Evolutionary conservation across 1,140 invertebrate genomes (phyloP), one percentile per base, ranked within the genome.

Genomic region (Pteromalus puparum): DNA sequence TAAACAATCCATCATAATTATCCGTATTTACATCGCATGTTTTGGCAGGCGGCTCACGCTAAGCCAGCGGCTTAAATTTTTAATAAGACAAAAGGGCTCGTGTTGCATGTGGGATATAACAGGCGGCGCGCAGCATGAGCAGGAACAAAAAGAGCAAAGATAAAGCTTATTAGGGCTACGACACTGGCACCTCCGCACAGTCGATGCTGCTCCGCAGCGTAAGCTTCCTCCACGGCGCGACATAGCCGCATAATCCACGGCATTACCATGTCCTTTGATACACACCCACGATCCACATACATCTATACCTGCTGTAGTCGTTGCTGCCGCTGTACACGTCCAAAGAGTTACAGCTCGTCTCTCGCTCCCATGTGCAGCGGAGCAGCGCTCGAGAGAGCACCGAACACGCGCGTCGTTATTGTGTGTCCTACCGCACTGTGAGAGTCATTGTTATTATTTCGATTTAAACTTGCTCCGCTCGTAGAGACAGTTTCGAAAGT

Each of bases 201-300:
- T 53, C 75, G 53, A 77, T 77, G 28, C 13, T 48, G 48, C 26
- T 48, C 6, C 9, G 10, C 38, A 5, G 38, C 9, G 6, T 75
- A 48, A 75, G 73, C 73, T 75, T 42, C 18, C 38, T n/a, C 30
- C 24, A 26, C 42, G 4, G 18, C 24, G 34, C 38, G 9, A 24
- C 24, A 46, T 42, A 75, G 42, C n/a, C 42, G 21, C 42, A 75
- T 75, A 26, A 46, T 46, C 73, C 38, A 48, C 21, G 42, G 73
- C 10, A 75, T 75, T 46, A 75, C n/a, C 73, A 46, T 75, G 42
- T 48, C 73, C 42, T 48, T 75, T 75, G 9, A 75, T 75, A 26
- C 13, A 46, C 73, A 24, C 38, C 73, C 24, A 75, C 18, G 48
- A 24, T n/a, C 73, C 24, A 75, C 18, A 75, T 9, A 26, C 42